Base-by-base conservation (phyloP, 2,888 invertebrate genomes). In the Oscheius sp. region DNA sequence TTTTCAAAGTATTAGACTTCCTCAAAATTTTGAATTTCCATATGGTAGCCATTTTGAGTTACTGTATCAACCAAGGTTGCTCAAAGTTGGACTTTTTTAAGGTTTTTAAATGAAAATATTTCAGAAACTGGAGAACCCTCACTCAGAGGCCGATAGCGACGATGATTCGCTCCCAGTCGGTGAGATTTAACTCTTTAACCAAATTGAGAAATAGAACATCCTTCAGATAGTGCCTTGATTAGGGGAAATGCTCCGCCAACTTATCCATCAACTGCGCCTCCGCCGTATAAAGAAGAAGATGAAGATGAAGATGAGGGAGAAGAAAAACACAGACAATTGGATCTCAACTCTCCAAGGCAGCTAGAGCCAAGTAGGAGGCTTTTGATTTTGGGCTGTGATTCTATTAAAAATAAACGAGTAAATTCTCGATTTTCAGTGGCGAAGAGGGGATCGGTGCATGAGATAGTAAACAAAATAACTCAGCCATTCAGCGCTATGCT, bases 71-170 rank as follows among this genome's bases (percentile, higher is more conserved):
- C n/a, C n/a, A n/a, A n/a, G n/a, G n/a, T n/a, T n/a, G n/a, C n/a
- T n/a, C n/a, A n/a, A n/a, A n/a, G n/a, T n/a, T n/a, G n/a, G n/a
- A n/a, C n/a, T n/a, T n/a, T n/a, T n/a, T n/a, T n/a, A n/a, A n/a
- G n/a, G n/a, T n/a, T n/a, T n/a, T n/a, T n/a, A n/a, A n/a, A 53
- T 46, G 50, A 55, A 8, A 17, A 17, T 3, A 27, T 72, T 75
- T 12, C 57, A 76, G 76, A 74, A 74, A 12, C 58, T 76, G 50
- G 74, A 72, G 42, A 74, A 76, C 37, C 76, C 76, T 17, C 74
- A 74, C 69, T 23, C 69, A 1, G 69, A 57, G 12, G 27, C 31
- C 27, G 45, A 45, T 45, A 61, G 55, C 23, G 71, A 64, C 10
- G 64, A 64, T 33, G 71, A 71, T 17, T 37, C 46, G 12, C 45